phyloP scores from a whole-genome alignment of 2,888 invertebrate genomes.

The Carterocephalus palaemon region DNA sequence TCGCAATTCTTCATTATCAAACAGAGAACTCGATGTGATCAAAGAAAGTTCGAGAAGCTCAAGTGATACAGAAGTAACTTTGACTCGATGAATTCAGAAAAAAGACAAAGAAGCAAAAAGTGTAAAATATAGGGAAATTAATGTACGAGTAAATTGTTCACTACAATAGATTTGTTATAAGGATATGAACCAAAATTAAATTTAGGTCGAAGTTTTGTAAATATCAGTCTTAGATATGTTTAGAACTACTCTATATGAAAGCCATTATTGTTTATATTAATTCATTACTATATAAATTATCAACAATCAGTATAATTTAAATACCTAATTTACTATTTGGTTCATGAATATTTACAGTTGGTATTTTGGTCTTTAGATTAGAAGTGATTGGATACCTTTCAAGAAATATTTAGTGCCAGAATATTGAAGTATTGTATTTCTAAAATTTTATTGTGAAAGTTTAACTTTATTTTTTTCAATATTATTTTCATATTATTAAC shows the following conservation, averaged over 20 bases:
- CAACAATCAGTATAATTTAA: too few relatives aligned
- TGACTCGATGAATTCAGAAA: slow-evolving; percentile 74
- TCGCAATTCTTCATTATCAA: slow-evolving; percentile 68
- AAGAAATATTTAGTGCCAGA: slow-evolving; percentile 3
- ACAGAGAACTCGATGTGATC: slow-evolving; percentile 73
- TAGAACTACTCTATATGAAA: too few relatives aligned
- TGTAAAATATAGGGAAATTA: not conserved
- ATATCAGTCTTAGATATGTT: slow-evolving; percentile 22
- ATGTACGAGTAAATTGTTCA: not conserved
- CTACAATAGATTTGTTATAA: slow-evolving; percentile 18
- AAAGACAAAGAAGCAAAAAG: slow-evolving; percentile 63
- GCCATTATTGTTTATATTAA: too few relatives aligned
- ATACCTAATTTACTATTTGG: too few relatives aligned
- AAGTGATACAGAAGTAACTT: slow-evolving; percentile 75
- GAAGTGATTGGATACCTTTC: too few relatives aligned
- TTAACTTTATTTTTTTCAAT: slow-evolving; percentile 1
- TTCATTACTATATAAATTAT: too few relatives aligned
- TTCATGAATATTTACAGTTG: too few relatives aligned
- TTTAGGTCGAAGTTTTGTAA: slow-evolving; percentile 37
- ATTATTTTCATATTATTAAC: too few relatives aligned
- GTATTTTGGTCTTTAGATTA: too few relatives aligned
- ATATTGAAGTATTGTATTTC: slow-evolving; percentile 9
- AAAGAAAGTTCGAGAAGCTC: slow-evolving; percentile 76
- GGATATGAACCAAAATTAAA: slow-evolving; percentile 40
- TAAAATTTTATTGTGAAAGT: slow-evolving; percentile 1